Conservation (phyloP, 2,888 invertebrate species). For the Tetanocera ferruginea region DNA sequence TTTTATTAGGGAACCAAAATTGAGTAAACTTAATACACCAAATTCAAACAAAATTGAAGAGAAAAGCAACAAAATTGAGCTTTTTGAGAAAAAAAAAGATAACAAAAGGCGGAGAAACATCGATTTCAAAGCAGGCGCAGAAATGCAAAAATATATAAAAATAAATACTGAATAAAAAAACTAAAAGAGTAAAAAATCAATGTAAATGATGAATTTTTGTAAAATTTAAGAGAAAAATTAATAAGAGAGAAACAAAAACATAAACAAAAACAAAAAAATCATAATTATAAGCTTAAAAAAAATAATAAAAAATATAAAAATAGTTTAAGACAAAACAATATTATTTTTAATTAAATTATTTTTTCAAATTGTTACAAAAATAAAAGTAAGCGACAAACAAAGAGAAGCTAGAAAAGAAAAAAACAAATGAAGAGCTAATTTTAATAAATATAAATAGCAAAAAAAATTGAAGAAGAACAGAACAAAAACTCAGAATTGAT, state of each 20-base stretch:
- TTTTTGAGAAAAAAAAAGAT: constrained; percentile 16
- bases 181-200: not conserved
- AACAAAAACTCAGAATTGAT: not conserved
- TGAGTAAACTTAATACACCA: not conserved
- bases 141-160: not conserved
- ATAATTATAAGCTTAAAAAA: constrained; percentile 14
- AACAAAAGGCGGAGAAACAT: constrained; percentile 27
- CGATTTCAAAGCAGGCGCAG: not conserved
- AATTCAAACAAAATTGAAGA: not conserved
- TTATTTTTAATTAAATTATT: not conserved
- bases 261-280: constrained; percentile 15
- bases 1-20: not conserved
- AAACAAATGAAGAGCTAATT: not conserved
- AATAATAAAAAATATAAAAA: constrained; percentile 19
- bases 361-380: not conserved
- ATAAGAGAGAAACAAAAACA: constrained; percentile 19
- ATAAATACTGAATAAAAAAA: constrained; percentile 44
- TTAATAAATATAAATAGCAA: not conserved
- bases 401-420: too few species aligned
- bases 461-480: not conserved
- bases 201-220: constrained; percentile 36
- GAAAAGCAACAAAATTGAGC: not conserved
- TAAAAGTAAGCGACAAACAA: not conserved
- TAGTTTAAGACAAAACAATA: constrained; percentile 11
- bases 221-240: constrained; percentile 17